These are phyloP conservation scores for Lates calcarifer DNA, from an alignment of 2,113 vertebrate genomes.

Conservation along the genomic window DNA sequence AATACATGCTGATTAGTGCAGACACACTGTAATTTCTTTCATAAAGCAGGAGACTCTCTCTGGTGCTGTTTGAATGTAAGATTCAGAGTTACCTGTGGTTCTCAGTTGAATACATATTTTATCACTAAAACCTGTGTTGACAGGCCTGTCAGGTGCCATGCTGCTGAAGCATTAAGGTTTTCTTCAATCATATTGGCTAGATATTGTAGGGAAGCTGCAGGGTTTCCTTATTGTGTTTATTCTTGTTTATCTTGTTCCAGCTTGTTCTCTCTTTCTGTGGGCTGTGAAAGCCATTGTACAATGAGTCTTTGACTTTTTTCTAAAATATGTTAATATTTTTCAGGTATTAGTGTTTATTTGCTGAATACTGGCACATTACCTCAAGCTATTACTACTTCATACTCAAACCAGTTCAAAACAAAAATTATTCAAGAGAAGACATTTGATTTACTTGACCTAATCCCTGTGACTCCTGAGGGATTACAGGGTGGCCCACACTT, in stretches of 20 bases:
- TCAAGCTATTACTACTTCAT: constrained; percentile 19
- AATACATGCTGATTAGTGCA: constrained; percentile 17
- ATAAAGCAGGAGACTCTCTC: background rate
- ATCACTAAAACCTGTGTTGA: constrained; percentile 54
- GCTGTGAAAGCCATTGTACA: background rate
- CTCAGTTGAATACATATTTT: constrained; percentile 24
- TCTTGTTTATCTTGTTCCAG: background rate
- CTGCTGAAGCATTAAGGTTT: constrained; percentile 52
- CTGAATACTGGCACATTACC: constrained; percentile 9
- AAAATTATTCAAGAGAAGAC: constrained; percentile 33
- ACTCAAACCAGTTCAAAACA: constrained; percentile 28
- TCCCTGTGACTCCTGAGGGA: constrained; percentile 44
- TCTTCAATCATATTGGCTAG: constrained; percentile 44
- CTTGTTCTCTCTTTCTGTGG: background rate
- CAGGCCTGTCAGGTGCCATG: constrained; percentile 44
- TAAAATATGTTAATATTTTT: background rate
- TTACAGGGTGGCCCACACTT: constrained; percentile 28
- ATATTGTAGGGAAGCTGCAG: constrained; percentile 21
- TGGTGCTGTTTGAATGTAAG: background rate
- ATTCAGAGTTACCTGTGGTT: constrained; percentile 21
- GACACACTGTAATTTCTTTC: constrained; percentile 4
- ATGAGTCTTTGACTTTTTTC: constrained; percentile 11
- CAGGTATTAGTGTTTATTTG: constrained; percentile 13
- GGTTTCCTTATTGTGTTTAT: constrained; percentile 16
- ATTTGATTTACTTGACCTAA: constrained; percentile 61